These are phyloP conservation scores for Panagrolaimus sp. DNA, from an alignment of 1,140 invertebrate genomes.

Conservation along the genomic window DNA sequence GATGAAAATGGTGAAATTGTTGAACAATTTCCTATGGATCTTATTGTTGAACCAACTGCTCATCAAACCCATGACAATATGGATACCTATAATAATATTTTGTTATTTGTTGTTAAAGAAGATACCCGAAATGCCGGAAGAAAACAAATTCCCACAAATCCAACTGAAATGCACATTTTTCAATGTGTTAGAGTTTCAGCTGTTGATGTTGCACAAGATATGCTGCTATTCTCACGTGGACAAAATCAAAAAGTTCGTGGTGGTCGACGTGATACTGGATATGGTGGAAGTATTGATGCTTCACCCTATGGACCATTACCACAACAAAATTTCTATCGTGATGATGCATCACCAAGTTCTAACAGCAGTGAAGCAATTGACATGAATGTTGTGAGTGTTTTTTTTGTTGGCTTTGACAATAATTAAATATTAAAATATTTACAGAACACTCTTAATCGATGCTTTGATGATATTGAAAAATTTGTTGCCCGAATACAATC, in stretches of 20 bases:
- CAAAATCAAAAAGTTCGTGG: conserved; percentile 51
- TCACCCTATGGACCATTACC: conserved; percentile 15
- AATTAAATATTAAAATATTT: background rate
- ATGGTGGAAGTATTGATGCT: background rate
- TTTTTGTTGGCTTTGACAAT: background rate
- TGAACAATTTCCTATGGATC: conserved; percentile 83
- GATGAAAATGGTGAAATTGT: conserved; percentile 84
- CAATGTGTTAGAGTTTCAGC: conserved; percentile 64
- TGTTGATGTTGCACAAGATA: conserved; percentile 53
- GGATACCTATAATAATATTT: conserved; percentile 95
- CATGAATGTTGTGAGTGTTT: conserved; percentile 39
- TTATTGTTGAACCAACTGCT: conserved; percentile 88
- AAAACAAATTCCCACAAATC: conserved; percentile 61
- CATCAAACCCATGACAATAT: conserved; percentile 91
- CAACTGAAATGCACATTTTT: conserved; percentile 96
- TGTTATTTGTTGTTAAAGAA: conserved; percentile 80
- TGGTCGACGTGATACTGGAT: conserved; percentile 34
- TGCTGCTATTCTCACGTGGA: conserved; percentile 45
- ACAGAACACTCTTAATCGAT: conserved; percentile 72
- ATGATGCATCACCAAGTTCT: conserved; percentile 26
- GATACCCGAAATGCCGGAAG: conserved; percentile 63
- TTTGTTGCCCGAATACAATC: conserved; percentile 93
- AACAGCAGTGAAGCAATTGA: conserved; percentile 41
- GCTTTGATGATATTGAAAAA: conserved; percentile 98
- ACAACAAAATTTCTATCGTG: conserved; percentile 24